Evolutionary conservation across 2,113 vertebrate species (phyloP).

Genomic region (Ictalurus punctatus): DNA sequence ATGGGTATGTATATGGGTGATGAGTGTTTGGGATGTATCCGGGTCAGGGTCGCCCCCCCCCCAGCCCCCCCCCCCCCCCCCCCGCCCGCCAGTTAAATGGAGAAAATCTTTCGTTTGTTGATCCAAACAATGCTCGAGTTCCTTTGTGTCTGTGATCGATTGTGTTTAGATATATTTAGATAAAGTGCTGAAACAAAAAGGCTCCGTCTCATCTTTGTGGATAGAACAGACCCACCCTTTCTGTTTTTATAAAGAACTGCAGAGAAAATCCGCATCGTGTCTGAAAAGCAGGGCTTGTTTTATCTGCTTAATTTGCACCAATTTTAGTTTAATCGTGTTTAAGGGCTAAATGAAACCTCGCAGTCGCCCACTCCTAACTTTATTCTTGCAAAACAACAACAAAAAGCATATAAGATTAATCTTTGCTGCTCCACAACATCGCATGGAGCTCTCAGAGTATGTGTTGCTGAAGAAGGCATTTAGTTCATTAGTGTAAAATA

Average conservation of each 20-base stretch:
- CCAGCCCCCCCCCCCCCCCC: too few species aligned
- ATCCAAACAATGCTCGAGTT: background rate
- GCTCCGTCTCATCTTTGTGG: background rate
- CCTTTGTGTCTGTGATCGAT: background rate
- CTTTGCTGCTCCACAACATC: background rate
- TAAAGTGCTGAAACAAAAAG: too few species aligned
- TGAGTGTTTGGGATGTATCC: background rate
- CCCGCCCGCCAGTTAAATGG: background rate
- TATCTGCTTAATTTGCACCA: background rate
- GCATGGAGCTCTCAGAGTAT: background rate
- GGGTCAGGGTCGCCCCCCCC: background rate
- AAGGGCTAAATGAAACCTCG: background rate
- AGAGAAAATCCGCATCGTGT: background rate
- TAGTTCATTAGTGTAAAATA: background rate
- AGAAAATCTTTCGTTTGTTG: background rate
- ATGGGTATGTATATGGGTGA: too few species aligned
- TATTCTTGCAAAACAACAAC: background rate
- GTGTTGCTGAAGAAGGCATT: background rate
- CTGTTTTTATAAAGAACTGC: background rate
- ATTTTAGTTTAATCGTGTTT: background rate
- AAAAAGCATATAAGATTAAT: background rate
- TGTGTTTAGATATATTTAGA: background rate
- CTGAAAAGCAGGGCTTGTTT: background rate
- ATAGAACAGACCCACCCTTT: background rate
- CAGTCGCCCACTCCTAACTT: background rate